A percentile compares a stretch with the other conserved stretches of the same genome.
Evolutionary conservation across 2,888 invertebrate genomes (phyloP).

Genomic region (Drosophila anceps): DNA sequence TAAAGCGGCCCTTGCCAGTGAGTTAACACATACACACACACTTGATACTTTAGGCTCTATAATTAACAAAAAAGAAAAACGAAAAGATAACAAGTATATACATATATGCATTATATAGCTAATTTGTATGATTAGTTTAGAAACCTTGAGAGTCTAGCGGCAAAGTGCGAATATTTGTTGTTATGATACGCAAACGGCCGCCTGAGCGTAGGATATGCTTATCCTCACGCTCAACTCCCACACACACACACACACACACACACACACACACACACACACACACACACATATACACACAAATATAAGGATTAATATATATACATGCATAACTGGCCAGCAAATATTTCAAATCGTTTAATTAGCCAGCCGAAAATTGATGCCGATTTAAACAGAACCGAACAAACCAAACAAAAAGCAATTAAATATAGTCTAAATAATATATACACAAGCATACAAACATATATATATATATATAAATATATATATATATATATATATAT

Average conservation of each 20-base stretch:
- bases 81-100: conserved; percentile 22
- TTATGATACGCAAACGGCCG: conserved; percentile 39
- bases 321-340: conserved; percentile 9
- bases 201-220: conserved; percentile 49
- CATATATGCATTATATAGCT: conserved; percentile 61
- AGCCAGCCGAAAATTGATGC: conserved; percentile 30
- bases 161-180: conserved; percentile 49
- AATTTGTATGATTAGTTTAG: conserved; percentile 68
- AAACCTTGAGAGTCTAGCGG: conserved; percentile 61
- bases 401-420: conserved; percentile 43
- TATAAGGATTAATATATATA: conserved; percentile 17
- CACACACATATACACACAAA: conserved; percentile 26
- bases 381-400: conserved; percentile 39
- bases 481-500: conserved; percentile 11
- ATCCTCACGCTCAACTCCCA: conserved; percentile 47
- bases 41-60: conserved; percentile 63
- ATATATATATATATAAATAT: no score
- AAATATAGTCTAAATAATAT: conserved; percentile 38
- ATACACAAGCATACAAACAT: conserved; percentile 12
- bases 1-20: conserved; percentile 72
- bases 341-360: conserved; percentile 38
- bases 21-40: conserved; percentile 52
- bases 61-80: conserved; percentile 31
- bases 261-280: conserved; percentile 21
- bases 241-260: conserved; percentile 25